Evolutionary conservation across 2,888 invertebrate species (phyloP).

Genomic region (Nemurella pictetii): DNA sequence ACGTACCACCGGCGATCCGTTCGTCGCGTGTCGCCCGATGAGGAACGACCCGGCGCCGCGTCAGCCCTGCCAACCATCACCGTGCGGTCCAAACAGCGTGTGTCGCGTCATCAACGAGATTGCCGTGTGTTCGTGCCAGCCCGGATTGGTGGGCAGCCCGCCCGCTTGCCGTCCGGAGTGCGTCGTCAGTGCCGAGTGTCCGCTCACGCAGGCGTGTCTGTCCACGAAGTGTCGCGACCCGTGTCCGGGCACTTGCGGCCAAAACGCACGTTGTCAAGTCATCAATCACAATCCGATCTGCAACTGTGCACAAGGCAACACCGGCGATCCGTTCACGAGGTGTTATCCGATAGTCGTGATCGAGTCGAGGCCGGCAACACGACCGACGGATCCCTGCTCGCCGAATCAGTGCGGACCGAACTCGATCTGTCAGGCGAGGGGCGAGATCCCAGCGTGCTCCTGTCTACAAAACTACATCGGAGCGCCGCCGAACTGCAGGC

Average conservation of each 20-base stretch:
- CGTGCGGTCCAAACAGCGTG: conserved; percentile 71
- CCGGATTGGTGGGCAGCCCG: conserved; percentile 39
- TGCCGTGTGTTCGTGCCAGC: conserved; percentile 56
- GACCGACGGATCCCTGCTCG: conserved; percentile 45
- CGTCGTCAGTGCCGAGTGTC: conserved; percentile 41
- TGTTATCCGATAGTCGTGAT: conserved; percentile 56
- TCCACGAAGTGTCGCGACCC: conserved; percentile 40
- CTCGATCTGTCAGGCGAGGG: conserved; percentile 77
- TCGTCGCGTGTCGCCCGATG: conserved; percentile 44
- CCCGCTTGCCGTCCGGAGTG: conserved; percentile 41
- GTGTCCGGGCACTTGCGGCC: conserved; percentile 42
- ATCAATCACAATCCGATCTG: conserved; percentile 43
- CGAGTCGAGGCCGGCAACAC: conserved; percentile 43
- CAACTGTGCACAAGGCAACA: conserved; percentile 55
- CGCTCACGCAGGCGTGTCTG: conserved; percentile 40
- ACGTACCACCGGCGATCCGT: conserved; percentile 56
- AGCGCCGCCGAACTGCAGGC: conserved; percentile 60
- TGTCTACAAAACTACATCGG: conserved; percentile 45
- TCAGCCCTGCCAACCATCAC: conserved; percentile 73
- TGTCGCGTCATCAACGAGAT: conserved; percentile 62
- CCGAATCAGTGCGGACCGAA: conserved; percentile 72
- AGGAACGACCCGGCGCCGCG: conserved; percentile 47
- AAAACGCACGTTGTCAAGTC: conserved; percentile 40
- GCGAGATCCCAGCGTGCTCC: conserved; percentile 58
- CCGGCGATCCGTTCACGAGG: conserved; percentile 74